Conservation (phyloP, 2,888 invertebrate genomes). For the Cinara cedri region DNA sequence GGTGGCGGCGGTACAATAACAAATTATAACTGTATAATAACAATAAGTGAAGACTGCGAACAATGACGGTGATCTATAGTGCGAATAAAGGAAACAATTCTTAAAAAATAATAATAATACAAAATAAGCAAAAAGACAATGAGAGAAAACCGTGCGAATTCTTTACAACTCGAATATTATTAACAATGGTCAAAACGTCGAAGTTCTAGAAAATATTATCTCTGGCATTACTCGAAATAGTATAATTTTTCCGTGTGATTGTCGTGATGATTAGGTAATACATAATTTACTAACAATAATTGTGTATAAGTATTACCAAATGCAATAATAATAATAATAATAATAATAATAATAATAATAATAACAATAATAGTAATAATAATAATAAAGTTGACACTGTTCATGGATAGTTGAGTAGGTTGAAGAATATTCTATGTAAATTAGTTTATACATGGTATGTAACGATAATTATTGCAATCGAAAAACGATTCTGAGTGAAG, state of each 20-base stretch:
- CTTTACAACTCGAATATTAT: constrained; percentile 22
- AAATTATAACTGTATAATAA: too few species aligned
- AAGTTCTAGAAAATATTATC: constrained; percentile 38
- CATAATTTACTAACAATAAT: neutral
- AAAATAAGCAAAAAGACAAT: constrained; percentile 39
- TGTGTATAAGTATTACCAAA: neutral
- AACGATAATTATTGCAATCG: too few species aligned
- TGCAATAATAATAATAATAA: neutral
- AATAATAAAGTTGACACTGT: too few species aligned
- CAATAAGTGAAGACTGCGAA: constrained; percentile 22
- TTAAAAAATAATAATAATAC: neutral
- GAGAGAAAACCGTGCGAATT: constrained; percentile 55
- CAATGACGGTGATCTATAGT: constrained; percentile 36
- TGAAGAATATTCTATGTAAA: too few species aligned
- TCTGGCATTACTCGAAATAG: constrained; percentile 24
- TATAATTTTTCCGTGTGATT: constrained; percentile 31
- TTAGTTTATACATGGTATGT: too few species aligned
- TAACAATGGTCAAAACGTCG: constrained; percentile 50
- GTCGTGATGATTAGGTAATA: constrained; percentile 33
- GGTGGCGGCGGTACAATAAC: constrained; percentile 5
- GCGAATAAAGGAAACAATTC: constrained; percentile 7
- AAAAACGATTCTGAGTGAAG: too few species aligned
- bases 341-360: too few species aligned
- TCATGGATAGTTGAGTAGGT: too few species aligned
- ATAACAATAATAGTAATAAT: too few species aligned